Conservation (phyloP, 2,113 vertebrate species). For the Leucoraja erinaceus region DNA sequence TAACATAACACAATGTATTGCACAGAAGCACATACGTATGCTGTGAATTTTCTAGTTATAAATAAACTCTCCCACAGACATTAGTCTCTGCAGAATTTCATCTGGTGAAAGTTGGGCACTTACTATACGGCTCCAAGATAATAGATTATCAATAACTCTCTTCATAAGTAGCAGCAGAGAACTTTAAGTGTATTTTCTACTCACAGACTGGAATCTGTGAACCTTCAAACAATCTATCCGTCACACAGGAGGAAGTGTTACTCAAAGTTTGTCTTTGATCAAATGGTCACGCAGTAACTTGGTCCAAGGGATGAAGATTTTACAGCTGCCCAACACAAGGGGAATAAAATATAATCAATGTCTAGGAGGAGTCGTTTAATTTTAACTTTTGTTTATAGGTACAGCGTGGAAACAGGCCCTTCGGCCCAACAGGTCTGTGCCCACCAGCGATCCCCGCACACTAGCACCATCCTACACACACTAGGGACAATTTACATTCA, state of each 20-base stretch:
- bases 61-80: not conserved
- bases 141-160: slow-evolving; percentile 5
- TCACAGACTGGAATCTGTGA: not conserved
- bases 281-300: not conserved
- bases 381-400: too few relatives aligned
- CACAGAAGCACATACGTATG: not conserved
- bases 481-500: too few relatives aligned
- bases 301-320: not conserved
- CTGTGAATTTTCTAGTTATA: not conserved
- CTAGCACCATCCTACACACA: too few relatives aligned
- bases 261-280: not conserved
- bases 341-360: not conserved
- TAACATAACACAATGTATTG: not conserved
- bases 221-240: not conserved
- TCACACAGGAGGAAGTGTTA: not conserved
- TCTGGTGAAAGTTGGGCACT: not conserved
- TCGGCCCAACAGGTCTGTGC: too few relatives aligned
- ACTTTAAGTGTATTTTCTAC: not conserved
- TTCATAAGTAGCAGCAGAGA: not conserved
- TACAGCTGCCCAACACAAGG: not conserved
- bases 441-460: too few relatives aligned
- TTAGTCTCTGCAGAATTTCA: not conserved
- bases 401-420: too few relatives aligned
- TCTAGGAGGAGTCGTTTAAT: not conserved
- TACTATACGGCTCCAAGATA: not conserved